phyloP scores from a whole-genome alignment of 2,888 invertebrate genomes.

The Eugnorisma glareosa region DNA sequence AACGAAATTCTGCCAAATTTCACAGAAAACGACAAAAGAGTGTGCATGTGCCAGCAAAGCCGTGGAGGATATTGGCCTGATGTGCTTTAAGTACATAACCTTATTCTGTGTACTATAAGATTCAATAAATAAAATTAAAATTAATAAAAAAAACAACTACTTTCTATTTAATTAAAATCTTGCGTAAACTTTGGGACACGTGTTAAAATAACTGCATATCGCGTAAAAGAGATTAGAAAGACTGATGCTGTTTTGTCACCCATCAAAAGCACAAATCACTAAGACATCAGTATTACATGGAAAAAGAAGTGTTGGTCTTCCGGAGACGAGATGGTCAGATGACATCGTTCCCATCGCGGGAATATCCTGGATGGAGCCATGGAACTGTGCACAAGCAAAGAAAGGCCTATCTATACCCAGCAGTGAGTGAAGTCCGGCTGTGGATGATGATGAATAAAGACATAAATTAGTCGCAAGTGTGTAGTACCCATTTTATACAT shows the following conservation, averaged over 20 bases:
- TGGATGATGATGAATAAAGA: not conserved
- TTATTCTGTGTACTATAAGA: not conserved
- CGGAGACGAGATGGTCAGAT: no score
- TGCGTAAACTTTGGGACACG: not conserved
- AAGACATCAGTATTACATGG: not conserved
- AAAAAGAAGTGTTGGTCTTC: no score
- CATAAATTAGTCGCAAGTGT: constrained; percentile 49
- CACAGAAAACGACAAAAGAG: not conserved
- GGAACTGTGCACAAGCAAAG: no score
- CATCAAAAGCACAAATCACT: not conserved
- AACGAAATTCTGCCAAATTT: not conserved
- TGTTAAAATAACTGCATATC: not conserved
- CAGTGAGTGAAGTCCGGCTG: no score
- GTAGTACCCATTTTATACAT: constrained; percentile 11
- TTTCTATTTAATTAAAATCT: not conserved
- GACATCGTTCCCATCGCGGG: no score
- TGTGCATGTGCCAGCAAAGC: no score
- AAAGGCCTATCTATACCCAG: no score
- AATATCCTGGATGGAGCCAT: no score
- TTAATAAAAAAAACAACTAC: no score
- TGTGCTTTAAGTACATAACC: no score
- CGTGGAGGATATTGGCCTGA: no score
- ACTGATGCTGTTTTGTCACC: not conserved
- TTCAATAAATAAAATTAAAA: not conserved
- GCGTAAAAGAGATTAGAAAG: not conserved